Base-by-base conservation (phyloP, 2,888 invertebrate species). In the Junonia oenone region DNA sequence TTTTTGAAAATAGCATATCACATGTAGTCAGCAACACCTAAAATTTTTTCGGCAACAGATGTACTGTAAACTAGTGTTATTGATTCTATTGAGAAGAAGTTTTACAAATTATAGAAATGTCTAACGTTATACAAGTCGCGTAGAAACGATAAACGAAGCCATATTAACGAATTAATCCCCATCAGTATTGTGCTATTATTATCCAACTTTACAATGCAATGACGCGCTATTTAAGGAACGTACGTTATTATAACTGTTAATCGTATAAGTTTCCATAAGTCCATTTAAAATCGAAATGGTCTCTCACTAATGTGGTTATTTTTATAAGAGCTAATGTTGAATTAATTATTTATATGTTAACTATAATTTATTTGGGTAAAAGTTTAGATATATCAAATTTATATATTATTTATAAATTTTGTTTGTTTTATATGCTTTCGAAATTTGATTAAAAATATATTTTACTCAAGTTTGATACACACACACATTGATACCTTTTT, bases 151-250 rank as follows among this genome's bases (percentile, higher is more conserved):
- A 22, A 37, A 31, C 11, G 53, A 54, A 54, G 47, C 53, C 53
- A 9, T 54, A 37, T 29, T 13, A 40, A 9, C 14, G 38, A 54
- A 48, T 48, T 46, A 47, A 48, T 29, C 33, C 22, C 33, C 22
- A 40, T 54, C 53, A 48, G 33, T 48, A 35, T 40, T 40, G 40
- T 14, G n/a, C 47, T 43, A 54, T 54, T 54, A 33, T 40, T 53
- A 48, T 54, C 47, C 33, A 9, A 43, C 40, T 47, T 45, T 37
- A 33, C 13, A 53, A 38, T 47, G 31, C 38, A 40, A 47, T 47
- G 46, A 11, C 13, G 22, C 6, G 27, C 13, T 38, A 51, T 45
- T 51, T 46, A 38, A 46, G 11, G 38, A n/a, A 40, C 38, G n/a
- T 15, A 14, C 13, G 2, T 19, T 11, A 13, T 22, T 43, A 43